Evolutionary conservation across 1,140 invertebrate species (phyloP), one percentile per base, ranked within the genome.

Genomic region (Megalonaias nervosa): DNA sequence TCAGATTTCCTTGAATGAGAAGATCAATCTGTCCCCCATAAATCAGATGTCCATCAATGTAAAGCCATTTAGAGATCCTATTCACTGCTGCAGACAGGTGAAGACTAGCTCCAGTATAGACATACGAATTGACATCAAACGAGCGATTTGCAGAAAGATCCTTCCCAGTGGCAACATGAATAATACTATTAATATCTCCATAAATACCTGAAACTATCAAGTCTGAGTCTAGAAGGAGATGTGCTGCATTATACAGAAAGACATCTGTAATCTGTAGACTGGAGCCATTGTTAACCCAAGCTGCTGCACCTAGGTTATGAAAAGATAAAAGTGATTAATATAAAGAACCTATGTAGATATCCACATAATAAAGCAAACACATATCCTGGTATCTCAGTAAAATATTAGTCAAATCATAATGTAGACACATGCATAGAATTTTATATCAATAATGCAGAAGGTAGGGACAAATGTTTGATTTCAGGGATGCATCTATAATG

Each of bases 41-140:
- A 66, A 66, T 3, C 15, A 16, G 31, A n/a, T 71, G 68, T 17
- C 82, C 80, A 59, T 69, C 71, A 16, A 82, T n/a, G 67, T 62
- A 82, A 26, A 74, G 66, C 77, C 77, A 78, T 58, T 73, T 74
- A 26, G 72, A 69, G 74, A 75, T 76, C 57, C 71, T 71, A 9
- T 71, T 48, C n/a, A 84, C 66, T n/a, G 65, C 48, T 17, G 81
- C 71, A 1, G 75, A 72, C 16, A 83, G 58, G 26, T 68, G n/a
- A 17, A 86, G 60, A 1, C 70, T 72, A 56, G 78, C 74, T n/a
- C 58, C 67, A 1, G 66, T n/a, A 14, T 76, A 77, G 19, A 86
- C 71, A 26, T 81, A 83, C n/a, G 73, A 79, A 64, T 83, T 80
- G n/a, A 79, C 73, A 55, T 64, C 76, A 26, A 86, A 68, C 21